Conservation (phyloP, 23 tunicate species). For the Phallusia fumigata region DNA sequence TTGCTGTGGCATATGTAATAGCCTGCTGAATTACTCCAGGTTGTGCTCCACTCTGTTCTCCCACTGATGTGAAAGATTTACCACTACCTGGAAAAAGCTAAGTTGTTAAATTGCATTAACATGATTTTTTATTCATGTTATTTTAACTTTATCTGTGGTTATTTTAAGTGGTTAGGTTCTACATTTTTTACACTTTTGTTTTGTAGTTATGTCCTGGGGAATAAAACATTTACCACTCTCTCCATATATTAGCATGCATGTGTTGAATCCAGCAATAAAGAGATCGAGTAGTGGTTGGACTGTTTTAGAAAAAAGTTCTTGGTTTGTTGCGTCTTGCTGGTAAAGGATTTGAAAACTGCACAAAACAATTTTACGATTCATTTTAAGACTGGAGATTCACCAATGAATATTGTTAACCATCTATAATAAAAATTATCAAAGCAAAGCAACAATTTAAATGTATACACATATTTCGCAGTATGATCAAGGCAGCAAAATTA, state of each 20-base stretch:
- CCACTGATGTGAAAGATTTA: slow-evolving; percentile 84
- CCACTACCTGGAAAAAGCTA: slow-evolving; percentile 63
- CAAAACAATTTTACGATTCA: not conserved
- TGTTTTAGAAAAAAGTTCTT: slow-evolving; percentile 78
- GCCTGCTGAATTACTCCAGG: slow-evolving; percentile 93
- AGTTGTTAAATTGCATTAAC: not conserved
- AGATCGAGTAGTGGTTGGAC: slow-evolving; percentile 91
- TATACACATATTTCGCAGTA: too few species aligned
- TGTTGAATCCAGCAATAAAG: slow-evolving; percentile 95
- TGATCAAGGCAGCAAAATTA: too few species aligned
- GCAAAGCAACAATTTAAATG: too few species aligned
- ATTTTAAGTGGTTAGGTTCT: too few species aligned
- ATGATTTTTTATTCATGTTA: too few species aligned
- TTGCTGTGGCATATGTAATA: slow-evolving; percentile 51
- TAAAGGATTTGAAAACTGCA: slow-evolving; percentile 83
- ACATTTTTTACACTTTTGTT: too few species aligned
- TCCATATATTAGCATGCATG: slow-evolving; percentile 83
- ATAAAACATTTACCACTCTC: slow-evolving; percentile 71
- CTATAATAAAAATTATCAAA: not conserved
- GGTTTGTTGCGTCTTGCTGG: slow-evolving; percentile 74
- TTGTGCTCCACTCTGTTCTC: slow-evolving; percentile 67
- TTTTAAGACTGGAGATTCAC: too few species aligned
- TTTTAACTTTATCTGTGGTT: too few species aligned
- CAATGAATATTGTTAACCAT: not conserved
- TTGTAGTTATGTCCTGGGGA: not conserved